These are phyloP conservation scores for Metridium senile DNA, from an alignment of 92 coral and sea anemone genomes.

Conservation along the genomic window DNA sequence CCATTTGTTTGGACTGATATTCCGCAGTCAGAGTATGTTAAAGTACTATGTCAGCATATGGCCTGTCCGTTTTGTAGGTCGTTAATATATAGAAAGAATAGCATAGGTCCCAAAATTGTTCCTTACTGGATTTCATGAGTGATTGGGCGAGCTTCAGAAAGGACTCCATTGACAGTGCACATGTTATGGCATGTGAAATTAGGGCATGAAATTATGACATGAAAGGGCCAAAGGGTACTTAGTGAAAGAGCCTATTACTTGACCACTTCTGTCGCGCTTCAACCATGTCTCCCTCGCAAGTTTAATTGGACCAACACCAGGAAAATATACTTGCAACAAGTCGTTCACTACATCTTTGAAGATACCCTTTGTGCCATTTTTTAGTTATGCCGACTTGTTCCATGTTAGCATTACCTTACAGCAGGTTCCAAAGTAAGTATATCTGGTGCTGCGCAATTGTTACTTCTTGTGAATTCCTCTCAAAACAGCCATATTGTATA, in stretches of 20 bases:
- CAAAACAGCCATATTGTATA: conserved; percentile 25
- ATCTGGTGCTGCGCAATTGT: conserved; percentile 14
- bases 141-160: too few species aligned
- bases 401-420: conserved; percentile 54
- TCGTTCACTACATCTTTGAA: conserved; percentile 6
- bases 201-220: too few species aligned
- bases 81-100: too few species aligned
- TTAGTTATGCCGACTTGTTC: conserved; percentile 26
- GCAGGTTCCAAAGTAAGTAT: neutral
- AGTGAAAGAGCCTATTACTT: conserved; percentile 29
- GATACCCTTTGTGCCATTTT: conserved; percentile 38
- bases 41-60: too few species aligned
- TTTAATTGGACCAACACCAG: conserved; percentile 10
- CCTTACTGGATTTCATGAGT: too few species aligned
- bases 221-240: conserved; percentile 41
- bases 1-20: too few species aligned
- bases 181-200: conserved; percentile 46
- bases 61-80: too few species aligned
- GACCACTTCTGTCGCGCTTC: conserved; percentile 28
- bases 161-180: too few species aligned
- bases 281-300: conserved; percentile 41
- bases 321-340: conserved; percentile 25
- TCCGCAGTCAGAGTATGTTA: too few species aligned
- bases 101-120: too few species aligned
- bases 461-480: neutral